A percentile compares a stretch with the other conserved stretches of the same genome.
Evolutionary conservation across 2,888 invertebrate genomes (phyloP).

Genomic region (Ganaspis brasiliensis): DNA sequence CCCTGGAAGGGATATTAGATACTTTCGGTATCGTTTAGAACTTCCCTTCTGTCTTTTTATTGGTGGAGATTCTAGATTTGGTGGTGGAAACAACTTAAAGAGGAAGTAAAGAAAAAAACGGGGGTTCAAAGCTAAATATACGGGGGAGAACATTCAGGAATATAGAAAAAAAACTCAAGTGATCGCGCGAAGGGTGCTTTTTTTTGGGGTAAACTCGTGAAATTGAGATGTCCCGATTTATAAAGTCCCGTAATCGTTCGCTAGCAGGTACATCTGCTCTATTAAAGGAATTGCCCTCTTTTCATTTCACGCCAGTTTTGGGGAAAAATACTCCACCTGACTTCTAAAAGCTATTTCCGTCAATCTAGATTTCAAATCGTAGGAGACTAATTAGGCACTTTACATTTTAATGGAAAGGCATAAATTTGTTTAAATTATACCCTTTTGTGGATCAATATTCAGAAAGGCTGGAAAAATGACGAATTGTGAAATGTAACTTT

Average conservation of each 20-base stretch:
- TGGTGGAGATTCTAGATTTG: slow-evolving; percentile 16
- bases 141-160: slow-evolving; percentile 21
- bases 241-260: slow-evolving; percentile 76
- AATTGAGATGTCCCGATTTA: slow-evolving; percentile 79
- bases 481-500: no score
- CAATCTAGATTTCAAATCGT: neutral
- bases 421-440: no score
- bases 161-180: slow-evolving; percentile 50
- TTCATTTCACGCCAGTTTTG: slow-evolving; percentile 52
- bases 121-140: slow-evolving; percentile 41
- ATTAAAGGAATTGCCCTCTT: slow-evolving; percentile 61
- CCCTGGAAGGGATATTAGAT: slow-evolving; percentile 54
- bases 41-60: slow-evolving; percentile 28
- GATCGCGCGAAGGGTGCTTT: slow-evolving; percentile 40
- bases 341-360: neutral
- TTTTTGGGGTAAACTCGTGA: slow-evolving; percentile 70
- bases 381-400: neutral
- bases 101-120: slow-evolving; percentile 19
- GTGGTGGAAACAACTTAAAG: slow-evolving; percentile 18
- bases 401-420: no score
- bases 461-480: no score
- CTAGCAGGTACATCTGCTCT: slow-evolving; percentile 76
- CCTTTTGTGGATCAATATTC: no score
- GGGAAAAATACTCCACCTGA: slow-evolving; percentile 42
- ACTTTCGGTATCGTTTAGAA: slow-evolving; percentile 14